A percentile compares a stretch with the other conserved stretches of the same genome.
phyloP scores from a whole-genome alignment of 2,888 invertebrate species.

The Thelaira solivaga region DNA sequence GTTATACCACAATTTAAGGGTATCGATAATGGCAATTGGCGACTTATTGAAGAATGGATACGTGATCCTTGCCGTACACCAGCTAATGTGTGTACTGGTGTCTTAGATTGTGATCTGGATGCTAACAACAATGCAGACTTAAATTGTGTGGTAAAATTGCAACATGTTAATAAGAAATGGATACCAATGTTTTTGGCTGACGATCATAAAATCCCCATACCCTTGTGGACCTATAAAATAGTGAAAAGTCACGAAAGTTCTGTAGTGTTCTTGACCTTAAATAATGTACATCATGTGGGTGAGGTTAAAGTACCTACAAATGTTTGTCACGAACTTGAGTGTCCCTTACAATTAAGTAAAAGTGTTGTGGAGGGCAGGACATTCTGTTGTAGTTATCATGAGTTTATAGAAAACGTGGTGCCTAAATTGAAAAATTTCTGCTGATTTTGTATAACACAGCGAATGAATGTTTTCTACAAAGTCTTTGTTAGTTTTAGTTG shows the following conservation, averaged over 20 bases:
- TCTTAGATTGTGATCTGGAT: constrained; percentile 39
- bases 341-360: neutral
- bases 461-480: too few species aligned
- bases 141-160: constrained; percentile 29
- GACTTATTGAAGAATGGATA: constrained; percentile 75
- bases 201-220: constrained; percentile 38
- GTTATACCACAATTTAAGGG: constrained; percentile 78
- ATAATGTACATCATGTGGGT: constrained; percentile 33
- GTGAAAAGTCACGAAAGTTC: neutral
- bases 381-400: constrained; percentile 30
- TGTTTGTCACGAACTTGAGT: neutral
- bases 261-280: constrained; percentile 38
- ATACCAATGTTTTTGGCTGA: constrained; percentile 40
- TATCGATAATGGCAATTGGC: constrained; percentile 80
- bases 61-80: constrained; percentile 68
- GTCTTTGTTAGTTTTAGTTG: too few species aligned
- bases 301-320: neutral
- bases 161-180: neutral
- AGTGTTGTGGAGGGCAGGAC: neutral
- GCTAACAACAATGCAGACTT: neutral
- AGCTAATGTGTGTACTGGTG: constrained; percentile 65
- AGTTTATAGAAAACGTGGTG: constrained; percentile 23
- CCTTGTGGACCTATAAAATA: constrained; percentile 52
- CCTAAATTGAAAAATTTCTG: constrained; percentile 15
- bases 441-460: neutral